Base-by-base conservation (phyloP, 2,888 invertebrate genomes). In the Dasypolia templi region DNA sequence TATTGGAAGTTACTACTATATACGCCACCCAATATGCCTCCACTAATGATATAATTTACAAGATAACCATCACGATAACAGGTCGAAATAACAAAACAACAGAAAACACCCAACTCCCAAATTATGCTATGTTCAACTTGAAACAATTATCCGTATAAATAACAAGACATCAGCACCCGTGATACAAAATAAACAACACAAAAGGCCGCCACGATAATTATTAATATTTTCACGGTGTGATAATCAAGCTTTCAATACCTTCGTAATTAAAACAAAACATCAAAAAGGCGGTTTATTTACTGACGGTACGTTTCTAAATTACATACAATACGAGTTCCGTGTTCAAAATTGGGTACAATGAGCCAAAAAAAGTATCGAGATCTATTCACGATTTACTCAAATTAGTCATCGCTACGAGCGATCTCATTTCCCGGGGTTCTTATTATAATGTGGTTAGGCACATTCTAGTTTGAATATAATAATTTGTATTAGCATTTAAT, bases 401-500 rank as follows among this genome's bases (percentile, higher is more conserved):
- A 94, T 94, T 94, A 94, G 93, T 92, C 92, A 92, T 92, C 92
- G 94, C 94, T 94, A 91, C 90, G 82, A 94, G 94, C 95, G 92
- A 92, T 94, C 94, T 93, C 89, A 94, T 94, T 94, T 92, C 91
- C 89, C 89, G 87, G 89, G 87, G 85, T 90, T 90, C 91, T 93
- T 91, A 94, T 94, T 94, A 94, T 94, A 95, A 95, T 92, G 94
- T 93, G 94, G 94, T 96, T 96, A 96, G 89, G 90, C 90, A 92
- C 91, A 91, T 91, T 93, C 91, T 88, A 92, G 92, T 93, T 92
- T 90, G 92, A 92, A 93, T 93, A 94, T 94, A 93, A 94, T 94
- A 90, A 94, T 95, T 80, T 92, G 91, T 94, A 96, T 96, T 95
- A 96, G 95, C 96, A 96, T 96, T 95, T 96, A 95, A 95, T 96